phyloP scores from a whole-genome alignment of 2,797 vertebrate species.

The Apodemus agrarius region DNA sequence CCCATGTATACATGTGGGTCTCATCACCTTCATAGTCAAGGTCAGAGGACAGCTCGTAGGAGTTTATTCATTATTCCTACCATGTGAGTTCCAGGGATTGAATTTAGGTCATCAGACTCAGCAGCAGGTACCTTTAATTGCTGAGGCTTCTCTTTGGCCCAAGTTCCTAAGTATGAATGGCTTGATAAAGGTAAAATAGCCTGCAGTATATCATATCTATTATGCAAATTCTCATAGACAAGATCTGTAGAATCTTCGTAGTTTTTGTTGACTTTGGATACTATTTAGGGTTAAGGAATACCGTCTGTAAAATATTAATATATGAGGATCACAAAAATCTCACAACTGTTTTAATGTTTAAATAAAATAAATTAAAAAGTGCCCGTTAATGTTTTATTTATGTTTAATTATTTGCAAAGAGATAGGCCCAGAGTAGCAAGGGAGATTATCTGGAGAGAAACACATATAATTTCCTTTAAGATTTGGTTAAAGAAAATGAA shows the following conservation, averaged over 20 bases:
- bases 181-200: neutral
- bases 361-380: neutral
- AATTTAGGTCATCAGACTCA: neutral
- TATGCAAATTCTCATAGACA: neutral
- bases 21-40: neutral
- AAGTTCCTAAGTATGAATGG: neutral
- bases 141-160: too few relatives aligned
- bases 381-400: neutral
- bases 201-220: neutral
- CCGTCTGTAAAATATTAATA: neutral
- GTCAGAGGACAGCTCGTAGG: neutral
- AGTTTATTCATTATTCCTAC: neutral
- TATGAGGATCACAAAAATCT: neutral
- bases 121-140: neutral
- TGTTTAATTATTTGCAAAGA: constrained; percentile 9
- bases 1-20: neutral
- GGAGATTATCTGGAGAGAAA: neutral
- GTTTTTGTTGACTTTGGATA: neutral
- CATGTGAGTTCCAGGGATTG: neutral
- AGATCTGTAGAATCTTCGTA: neutral
- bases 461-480: constrained; percentile 41
- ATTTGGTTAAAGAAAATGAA: constrained; percentile 52
- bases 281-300: neutral
- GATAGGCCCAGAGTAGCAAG: neutral
- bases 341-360: neutral